These are phyloP conservation scores for Theocolax elegans DNA, from an alignment of 1,140 invertebrate genomes.

Conservation along the genomic window DNA sequence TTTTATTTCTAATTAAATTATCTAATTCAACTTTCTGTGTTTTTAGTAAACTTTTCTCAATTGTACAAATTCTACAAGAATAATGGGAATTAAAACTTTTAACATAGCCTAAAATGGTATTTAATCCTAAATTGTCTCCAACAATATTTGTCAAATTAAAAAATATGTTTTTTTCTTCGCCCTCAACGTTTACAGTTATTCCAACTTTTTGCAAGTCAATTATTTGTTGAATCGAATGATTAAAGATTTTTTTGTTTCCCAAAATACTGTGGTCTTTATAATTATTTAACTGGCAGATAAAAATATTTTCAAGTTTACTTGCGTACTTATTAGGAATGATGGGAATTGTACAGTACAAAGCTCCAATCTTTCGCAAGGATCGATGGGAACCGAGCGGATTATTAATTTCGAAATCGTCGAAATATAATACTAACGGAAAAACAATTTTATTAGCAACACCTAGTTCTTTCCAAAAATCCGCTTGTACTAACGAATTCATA, in stretches of 20 bases:
- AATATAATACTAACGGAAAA: conserved; percentile 37
- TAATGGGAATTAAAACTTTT: conserved; percentile 50
- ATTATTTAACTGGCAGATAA: conserved; percentile 35
- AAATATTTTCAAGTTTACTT: conserved; percentile 41
- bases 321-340: conserved; percentile 28
- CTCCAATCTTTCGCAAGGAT: conserved; percentile 36
- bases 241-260: conserved; percentile 32
- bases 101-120: conserved; percentile 49
- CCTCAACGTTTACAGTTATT: conserved; percentile 16
- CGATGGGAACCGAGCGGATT: conserved; percentile 41
- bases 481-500: conserved; percentile 25
- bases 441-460: conserved; percentile 24
- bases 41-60: conserved; percentile 6
- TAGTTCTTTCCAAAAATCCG: conserved; percentile 27
- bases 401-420: conserved; percentile 38
- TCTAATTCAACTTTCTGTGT: not conserved
- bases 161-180: conserved; percentile 35
- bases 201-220: conserved; percentile 25
- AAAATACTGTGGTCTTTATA: conserved; percentile 33
- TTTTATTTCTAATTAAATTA: not conserved
- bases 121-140: conserved; percentile 53
- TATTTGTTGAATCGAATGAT: conserved; percentile 26
- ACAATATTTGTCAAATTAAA: conserved; percentile 49
- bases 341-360: conserved; percentile 29
- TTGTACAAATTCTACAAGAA: conserved; percentile 52